These are phyloP conservation scores for Ailuropoda melanoleuca DNA, from an alignment of 2,113 vertebrate species.

Conservation along the genomic window DNA sequence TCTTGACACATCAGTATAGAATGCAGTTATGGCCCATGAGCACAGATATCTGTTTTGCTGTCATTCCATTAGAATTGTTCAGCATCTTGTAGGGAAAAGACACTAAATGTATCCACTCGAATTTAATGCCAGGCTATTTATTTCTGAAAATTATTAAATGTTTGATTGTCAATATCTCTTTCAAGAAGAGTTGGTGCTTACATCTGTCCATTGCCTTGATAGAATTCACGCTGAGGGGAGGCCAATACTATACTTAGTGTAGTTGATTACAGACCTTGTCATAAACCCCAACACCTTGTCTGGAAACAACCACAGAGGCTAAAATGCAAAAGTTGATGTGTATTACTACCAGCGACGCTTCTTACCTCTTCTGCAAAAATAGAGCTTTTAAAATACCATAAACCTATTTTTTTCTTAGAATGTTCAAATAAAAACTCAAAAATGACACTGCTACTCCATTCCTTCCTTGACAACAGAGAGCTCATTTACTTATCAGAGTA, in stretches of 20 bases:
- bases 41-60: conserved; percentile 19
- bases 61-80: background rate
- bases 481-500: background rate
- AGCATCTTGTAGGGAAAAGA: background rate
- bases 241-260: fast-evolving
- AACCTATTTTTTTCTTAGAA: background rate
- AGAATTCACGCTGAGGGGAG: background rate
- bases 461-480: background rate
- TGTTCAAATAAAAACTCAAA: background rate
- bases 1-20: conserved; percentile 29
- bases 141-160: background rate
- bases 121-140: background rate
- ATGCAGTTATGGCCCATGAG: conserved; percentile 57
- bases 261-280: background rate
- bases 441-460: background rate
- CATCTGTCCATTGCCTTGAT: background rate
- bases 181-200: background rate
- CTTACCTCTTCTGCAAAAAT: background rate
- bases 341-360: background rate
- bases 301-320: fast-evolving
- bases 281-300: background rate
- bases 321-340: fast-evolving
- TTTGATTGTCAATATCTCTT: background rate
- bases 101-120: fast-evolving
- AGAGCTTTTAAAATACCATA: background rate